Evolutionary conservation across 2,797 vertebrate genomes (phyloP), one percentile per base, ranked within the genome.

Genomic region (Sebastes hopkinsi): DNA sequence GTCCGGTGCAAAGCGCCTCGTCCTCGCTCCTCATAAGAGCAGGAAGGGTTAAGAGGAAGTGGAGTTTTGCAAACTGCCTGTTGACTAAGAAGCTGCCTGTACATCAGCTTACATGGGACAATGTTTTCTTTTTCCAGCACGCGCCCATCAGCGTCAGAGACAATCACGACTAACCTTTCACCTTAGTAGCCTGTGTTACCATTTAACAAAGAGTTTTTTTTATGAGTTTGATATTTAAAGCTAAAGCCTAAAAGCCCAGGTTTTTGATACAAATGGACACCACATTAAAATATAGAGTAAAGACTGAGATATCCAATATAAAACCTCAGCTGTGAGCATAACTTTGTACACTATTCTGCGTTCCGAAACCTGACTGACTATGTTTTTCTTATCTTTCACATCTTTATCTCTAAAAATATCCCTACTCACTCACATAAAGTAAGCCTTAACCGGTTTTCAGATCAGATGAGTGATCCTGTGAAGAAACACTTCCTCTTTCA

Each of bases 41-140:
- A 79, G 82, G 84, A 89, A 91, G 93, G 86, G 85, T 93, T 92
- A 94, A 92, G 93, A 92, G 95, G 95, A 95, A 95, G 94, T 94
- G 72, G 75, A 69, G 81, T 82, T 88, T 76, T 78, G 85, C 72
- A 80, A 86, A 85, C 77, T 75, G 80, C 79, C 79, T 82, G 72
- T 87, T 87, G 69, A 91, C 91, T 88, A 87, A 91, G 81, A 88
- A 82, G 75, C 66, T 90, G 85, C 76, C 67, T 77, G 85, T 85
- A 73, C 77, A 60, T 80, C 77, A 82, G 62, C 80, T 76, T 83
- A 70, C 89, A 77, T 69, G 25, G 65, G n/a, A 71, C 29, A 52
- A 75, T 38, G 14, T 75, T 67, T 69, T 71, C 2, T 66, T 79
- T 67, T 65, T 78, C 34, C 64, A 64, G n/a, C 64, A 61, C 22